Evolutionary conservation across 2,113 vertebrate species (phyloP).

Genomic region (Cryptotis parvus): DNA sequence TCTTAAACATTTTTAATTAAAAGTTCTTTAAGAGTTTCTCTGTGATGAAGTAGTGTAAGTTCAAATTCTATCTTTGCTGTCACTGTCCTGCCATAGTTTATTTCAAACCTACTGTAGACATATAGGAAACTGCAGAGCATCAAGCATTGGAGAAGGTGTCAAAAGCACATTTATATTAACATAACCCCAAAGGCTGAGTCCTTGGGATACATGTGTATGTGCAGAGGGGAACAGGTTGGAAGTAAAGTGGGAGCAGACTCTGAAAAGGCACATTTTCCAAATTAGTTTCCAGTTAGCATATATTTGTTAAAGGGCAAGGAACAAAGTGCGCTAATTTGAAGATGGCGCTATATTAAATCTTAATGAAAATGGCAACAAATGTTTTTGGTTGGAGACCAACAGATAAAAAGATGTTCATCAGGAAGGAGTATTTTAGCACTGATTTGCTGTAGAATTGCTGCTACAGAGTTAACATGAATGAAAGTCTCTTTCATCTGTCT

Average conservation of each 20-base stretch:
- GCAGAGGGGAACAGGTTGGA: rapidly evolving
- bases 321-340: conserved; percentile 15
- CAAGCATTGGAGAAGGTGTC: neutral
- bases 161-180: neutral
- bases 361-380: neutral
- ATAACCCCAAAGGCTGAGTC: neutral
- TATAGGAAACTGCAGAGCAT: neutral
- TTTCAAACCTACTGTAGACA: neutral
- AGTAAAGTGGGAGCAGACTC: neutral
- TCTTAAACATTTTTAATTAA: neutral
- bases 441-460: neutral
- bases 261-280: neutral
- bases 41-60: neutral
- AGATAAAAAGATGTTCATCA: neutral
- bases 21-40: neutral
- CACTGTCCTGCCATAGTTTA: neutral
- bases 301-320: neutral
- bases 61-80: neutral
- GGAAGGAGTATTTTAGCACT: neutral
- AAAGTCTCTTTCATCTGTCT: neutral
- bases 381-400: conserved; percentile 7
- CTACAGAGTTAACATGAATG: neutral
- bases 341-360: neutral
- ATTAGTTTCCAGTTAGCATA: neutral
- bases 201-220: neutral